Base-by-base conservation (phyloP, 1,140 invertebrate species). In the Procambarus clarkii region DNA sequence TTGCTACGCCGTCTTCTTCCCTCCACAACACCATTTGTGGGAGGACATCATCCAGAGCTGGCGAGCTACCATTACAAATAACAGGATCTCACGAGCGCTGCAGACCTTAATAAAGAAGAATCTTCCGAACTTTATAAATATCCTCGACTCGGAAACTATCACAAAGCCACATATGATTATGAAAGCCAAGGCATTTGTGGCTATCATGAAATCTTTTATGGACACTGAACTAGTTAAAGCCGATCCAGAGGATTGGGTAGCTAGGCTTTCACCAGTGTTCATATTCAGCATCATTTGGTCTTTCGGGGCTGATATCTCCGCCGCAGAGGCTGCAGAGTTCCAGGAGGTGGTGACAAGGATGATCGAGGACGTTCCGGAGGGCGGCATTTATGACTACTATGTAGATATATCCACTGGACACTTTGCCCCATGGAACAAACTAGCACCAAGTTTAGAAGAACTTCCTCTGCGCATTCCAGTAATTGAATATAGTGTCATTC, bases 31-130 rank as follows among this genome's bases (percentile, higher is more conserved):
- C n/a, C 50, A 80, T 11, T 50, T 91, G 7, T 91, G 89, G 89
- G 89, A 91, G 48, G 89, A 91, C 21, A 69, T 91, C 34, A 85
- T 91, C n/a, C 89, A 91, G n/a, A 91, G 89, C 54, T 91, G 89
- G 89, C 21, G 69, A 21, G 58, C 50, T 9, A 91, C 89, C 24
- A 78, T 91, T 11, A 69, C 76, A 15, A 91, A 85, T 34, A 34
- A 80, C 44, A 54, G 83, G 24, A 85, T 91, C 1, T 85, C 89
- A 18, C 74, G 89, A 24, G 89, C 89, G 13, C 46, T 91, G 9
- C 89, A 91, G 24, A 91, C 82, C n/a, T 46, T 91, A 11, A 60
- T 91, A 46, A 86, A 86, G 50, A 91, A 80, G 24, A 91, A 91
- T 58, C 77, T 91, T n/a, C 89, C 89, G 7, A 91, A 64, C 79